These are phyloP conservation scores for Periplaneta americana DNA, from an alignment of 1,140 invertebrate genomes.

Conservation along the genomic window DNA sequence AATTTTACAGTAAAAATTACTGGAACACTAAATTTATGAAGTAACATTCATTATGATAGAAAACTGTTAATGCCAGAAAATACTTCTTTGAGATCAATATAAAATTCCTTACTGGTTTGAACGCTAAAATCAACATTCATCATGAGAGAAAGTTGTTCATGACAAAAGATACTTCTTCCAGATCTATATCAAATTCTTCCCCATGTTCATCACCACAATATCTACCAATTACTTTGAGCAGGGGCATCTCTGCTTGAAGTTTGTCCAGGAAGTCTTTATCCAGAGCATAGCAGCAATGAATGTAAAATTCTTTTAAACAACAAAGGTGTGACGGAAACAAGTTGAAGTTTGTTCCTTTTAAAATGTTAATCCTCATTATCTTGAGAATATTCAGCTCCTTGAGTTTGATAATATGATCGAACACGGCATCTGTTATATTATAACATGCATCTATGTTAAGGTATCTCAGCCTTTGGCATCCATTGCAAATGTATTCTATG, in stretches of 20 bases:
- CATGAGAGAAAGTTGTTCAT: too few relatives aligned
- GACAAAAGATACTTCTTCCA: neutral
- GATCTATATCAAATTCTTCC: neutral
- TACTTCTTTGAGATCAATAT: too few relatives aligned
- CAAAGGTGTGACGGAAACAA: neutral
- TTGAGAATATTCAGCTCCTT: neutral
- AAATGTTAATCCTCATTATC: neutral
- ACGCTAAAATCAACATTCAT: too few relatives aligned
- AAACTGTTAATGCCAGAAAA: too few relatives aligned
- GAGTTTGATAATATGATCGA: neutral
- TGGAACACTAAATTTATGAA: too few relatives aligned
- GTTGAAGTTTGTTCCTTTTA: neutral
- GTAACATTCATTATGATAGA: too few relatives aligned
- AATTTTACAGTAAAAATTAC: too few relatives aligned
- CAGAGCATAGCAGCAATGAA: neutral
- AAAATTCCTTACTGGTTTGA: too few relatives aligned
- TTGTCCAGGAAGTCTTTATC: neutral
- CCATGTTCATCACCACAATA: neutral
- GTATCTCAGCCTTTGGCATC: neutral
- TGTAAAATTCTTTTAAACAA: neutral
- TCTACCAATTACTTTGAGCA: neutral
- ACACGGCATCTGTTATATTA: neutral
- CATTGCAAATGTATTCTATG: neutral
- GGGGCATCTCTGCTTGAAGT: neutral
- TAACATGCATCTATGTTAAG: neutral